Percentiles rank a stretch among this genome's conserved stretches.
phyloP scores from a whole-genome alignment of 2,113 vertebrate species.

The Mungos mungo region DNA sequence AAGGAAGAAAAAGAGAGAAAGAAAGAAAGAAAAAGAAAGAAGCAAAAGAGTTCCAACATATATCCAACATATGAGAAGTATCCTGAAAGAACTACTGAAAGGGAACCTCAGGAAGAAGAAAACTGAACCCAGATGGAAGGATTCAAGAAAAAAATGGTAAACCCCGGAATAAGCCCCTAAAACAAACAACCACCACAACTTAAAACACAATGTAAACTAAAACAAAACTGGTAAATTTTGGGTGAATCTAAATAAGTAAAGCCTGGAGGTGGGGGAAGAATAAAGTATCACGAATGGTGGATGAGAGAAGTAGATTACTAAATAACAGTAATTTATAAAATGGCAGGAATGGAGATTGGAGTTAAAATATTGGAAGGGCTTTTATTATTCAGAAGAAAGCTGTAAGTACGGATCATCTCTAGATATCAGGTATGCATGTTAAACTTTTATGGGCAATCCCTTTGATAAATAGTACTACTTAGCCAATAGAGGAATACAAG shows the following conservation, averaged over 20 bases:
- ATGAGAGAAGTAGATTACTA: background rate
- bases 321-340: background rate
- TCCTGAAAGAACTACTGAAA: background rate
- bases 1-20: too few species aligned
- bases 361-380: background rate
- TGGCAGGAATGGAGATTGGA: background rate
- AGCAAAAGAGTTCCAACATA: background rate
- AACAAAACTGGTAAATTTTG: background rate
- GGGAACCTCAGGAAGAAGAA: background rate
- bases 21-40: background rate
- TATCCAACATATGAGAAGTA: background rate
- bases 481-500: background rate
- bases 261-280: too few species aligned
- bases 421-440: background rate
- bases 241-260: background rate
- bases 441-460: background rate
- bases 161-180: background rate
- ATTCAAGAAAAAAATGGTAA: background rate
- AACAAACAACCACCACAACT: background rate
- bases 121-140: background rate
- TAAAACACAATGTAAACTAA: background rate
- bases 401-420: conserved; percentile 7
- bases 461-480: background rate
- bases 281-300: background rate
- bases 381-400: background rate